phyloP scores from a whole-genome alignment of 2,113 vertebrate species.

The Pangasianodon gigas region DNA sequence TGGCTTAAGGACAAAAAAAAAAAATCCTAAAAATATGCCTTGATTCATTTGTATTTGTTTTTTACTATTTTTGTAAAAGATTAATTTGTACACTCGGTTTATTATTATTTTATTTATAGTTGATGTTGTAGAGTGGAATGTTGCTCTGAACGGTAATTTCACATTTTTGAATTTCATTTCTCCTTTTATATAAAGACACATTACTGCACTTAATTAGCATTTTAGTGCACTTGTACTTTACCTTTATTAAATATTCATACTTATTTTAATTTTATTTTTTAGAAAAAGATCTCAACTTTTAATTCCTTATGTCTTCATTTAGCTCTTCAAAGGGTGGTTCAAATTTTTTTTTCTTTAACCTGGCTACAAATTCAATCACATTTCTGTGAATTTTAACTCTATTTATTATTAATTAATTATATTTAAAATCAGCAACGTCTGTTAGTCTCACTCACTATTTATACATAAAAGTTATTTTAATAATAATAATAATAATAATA shows the following conservation, averaged over 20 bases:
- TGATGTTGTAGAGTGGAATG: neutral
- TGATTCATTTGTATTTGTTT: neutral
- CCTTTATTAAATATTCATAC: neutral
- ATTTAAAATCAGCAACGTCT: no score
- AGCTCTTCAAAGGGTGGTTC: no score
- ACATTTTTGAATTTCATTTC: neutral
- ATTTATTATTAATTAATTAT: no score
- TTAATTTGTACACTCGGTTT: neutral
- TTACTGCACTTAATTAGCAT: neutral
- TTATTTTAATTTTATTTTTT: neutral
- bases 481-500: no score
- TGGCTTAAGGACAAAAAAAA: neutral
- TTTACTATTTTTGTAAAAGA: neutral
- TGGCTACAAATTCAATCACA: no score
- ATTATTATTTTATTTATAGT: neutral
- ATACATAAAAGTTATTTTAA: no score
- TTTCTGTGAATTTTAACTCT: no score
- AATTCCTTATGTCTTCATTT: no score
- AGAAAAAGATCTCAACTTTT: no score
- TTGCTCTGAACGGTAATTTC: neutral
- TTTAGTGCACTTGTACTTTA: neutral
- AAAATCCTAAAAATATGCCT: neutral
- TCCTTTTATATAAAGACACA: neutral
- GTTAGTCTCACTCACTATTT: no score
- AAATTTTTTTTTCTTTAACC: no score